These are phyloP conservation scores for Aphidius colemani DNA, from an alignment of 2,888 invertebrate genomes.

Conservation along the genomic window DNA sequence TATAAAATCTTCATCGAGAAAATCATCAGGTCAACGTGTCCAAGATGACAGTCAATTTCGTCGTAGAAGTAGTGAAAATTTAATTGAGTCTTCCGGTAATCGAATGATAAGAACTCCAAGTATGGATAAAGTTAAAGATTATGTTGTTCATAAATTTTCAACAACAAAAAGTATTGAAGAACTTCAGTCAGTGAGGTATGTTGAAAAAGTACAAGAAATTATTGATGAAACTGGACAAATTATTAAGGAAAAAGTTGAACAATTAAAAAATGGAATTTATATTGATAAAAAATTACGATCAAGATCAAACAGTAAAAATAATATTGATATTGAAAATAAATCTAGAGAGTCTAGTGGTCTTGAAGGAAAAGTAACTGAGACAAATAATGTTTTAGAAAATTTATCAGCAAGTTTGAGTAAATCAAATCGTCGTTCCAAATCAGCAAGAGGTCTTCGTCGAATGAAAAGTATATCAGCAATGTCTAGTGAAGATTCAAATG, in stretches of 20 bases:
- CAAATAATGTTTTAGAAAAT: constrained; percentile 25
- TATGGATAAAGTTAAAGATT: constrained; percentile 45
- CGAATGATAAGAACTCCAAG: constrained; percentile 26
- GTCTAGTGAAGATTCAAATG: constrained; percentile 11
- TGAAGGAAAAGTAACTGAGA: constrained; percentile 27
- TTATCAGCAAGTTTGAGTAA: constrained; percentile 28
- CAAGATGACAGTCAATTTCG: background rate
- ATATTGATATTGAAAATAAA: background rate
- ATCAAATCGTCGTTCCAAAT: constrained; percentile 27
- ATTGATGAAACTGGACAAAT: constrained; percentile 49
- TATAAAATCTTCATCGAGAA: constrained; percentile 16
- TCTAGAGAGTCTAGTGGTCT: constrained; percentile 7
- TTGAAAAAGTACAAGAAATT: constrained; percentile 49
- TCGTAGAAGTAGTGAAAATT: constrained; percentile 21
- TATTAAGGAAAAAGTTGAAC: constrained; percentile 47
- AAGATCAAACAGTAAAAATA: constrained; percentile 16
- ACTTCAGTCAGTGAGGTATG: constrained; percentile 44
- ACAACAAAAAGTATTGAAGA: constrained; percentile 45
- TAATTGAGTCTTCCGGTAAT: constrained; percentile 14
- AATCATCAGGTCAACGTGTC: background rate
- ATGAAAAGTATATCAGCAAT: constrained; percentile 5
- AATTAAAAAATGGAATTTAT: constrained; percentile 38
- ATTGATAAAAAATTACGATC: constrained; percentile 12
- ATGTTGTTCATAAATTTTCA: constrained; percentile 41
- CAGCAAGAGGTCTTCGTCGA: constrained; percentile 27